Evolutionary conservation across 2,113 vertebrate species (phyloP).

Genomic region (Sapajus apella): DNA sequence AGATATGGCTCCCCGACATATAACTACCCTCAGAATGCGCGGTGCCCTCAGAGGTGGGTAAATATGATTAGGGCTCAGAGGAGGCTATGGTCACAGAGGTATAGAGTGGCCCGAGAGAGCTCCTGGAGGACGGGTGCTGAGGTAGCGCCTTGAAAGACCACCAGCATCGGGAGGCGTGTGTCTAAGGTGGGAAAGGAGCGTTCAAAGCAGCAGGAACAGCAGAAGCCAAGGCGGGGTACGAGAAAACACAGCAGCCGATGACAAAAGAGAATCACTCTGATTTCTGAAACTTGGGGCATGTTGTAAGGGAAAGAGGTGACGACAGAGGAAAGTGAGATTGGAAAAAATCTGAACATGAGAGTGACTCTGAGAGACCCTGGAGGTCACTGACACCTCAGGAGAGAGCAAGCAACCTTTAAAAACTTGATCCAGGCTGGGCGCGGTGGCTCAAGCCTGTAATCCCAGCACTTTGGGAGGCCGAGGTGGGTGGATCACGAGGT

Average conservation of each 20-base stretch:
- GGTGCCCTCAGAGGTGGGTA: not conserved
- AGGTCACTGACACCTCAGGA: not conserved
- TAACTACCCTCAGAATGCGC: not conserved
- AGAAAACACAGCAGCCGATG: not conserved
- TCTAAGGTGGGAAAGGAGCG: not conserved
- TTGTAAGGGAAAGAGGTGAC: not conserved
- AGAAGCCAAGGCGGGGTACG: not conserved
- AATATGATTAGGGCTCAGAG: not conserved
- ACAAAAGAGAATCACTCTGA: not conserved
- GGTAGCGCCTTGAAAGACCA: not conserved
- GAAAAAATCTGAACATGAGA: not conserved
- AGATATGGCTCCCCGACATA: not conserved
- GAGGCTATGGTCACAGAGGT: not conserved
- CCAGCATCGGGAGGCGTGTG: not conserved
- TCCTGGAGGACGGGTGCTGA: not conserved
- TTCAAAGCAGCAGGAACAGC: not conserved
- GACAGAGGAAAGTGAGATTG: not conserved
- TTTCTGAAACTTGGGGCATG: not conserved
- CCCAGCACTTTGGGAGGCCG: no score
- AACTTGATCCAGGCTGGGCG: no score
- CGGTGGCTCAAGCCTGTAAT: no score
- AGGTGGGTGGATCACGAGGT: no score
- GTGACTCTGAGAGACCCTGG: not conserved
- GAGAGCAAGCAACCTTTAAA: not conserved
- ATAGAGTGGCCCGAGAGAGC: not conserved